Percentiles rank a stretch among this genome's conserved stretches.
Conservation (phyloP, 1,140 invertebrate genomes). For the Papilio dardanus region DNA sequence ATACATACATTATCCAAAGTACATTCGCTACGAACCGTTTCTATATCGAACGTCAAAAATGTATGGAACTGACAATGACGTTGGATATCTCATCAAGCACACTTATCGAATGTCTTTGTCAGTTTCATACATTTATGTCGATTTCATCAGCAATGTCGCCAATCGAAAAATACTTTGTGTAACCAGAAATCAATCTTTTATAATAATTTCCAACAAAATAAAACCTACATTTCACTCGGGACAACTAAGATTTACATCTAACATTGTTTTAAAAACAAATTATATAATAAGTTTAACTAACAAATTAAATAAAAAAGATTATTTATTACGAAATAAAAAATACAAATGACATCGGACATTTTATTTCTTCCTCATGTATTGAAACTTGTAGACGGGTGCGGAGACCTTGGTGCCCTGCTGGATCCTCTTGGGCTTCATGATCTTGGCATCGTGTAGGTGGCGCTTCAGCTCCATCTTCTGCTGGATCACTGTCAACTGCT, state of each 20-base stretch:
- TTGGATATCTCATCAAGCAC: no score
- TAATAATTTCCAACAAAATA: no score
- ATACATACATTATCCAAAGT: no score
- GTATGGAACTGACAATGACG: no score
- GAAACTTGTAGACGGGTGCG: conserved; percentile 94
- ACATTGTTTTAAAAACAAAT: conserved; percentile 26
- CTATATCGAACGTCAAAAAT: no score
- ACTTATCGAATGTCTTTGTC: no score
- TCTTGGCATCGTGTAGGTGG: conserved; percentile 86
- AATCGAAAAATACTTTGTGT: no score
- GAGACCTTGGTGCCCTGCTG: conserved; percentile 85
- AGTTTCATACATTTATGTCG: no score
- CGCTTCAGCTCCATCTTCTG: conserved; percentile 92
- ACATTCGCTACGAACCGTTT: no score
- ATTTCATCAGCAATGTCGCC: no score
- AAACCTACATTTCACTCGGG: background rate
- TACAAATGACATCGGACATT: conserved; percentile 40
- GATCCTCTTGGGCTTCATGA: conserved; percentile 86
- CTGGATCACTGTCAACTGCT: conserved; percentile 90
- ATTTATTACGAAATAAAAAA: conserved; percentile 52
- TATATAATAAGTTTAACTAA: background rate
- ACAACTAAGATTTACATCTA: background rate
- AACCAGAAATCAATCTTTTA: no score
- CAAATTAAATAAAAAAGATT: conserved; percentile 32
- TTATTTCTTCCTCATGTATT: conserved; percentile 92